Evolutionary conservation across 2,113 vertebrate genomes (phyloP), one percentile per base, ranked within the genome.

Genomic region (Arothron firmamentum): DNA sequence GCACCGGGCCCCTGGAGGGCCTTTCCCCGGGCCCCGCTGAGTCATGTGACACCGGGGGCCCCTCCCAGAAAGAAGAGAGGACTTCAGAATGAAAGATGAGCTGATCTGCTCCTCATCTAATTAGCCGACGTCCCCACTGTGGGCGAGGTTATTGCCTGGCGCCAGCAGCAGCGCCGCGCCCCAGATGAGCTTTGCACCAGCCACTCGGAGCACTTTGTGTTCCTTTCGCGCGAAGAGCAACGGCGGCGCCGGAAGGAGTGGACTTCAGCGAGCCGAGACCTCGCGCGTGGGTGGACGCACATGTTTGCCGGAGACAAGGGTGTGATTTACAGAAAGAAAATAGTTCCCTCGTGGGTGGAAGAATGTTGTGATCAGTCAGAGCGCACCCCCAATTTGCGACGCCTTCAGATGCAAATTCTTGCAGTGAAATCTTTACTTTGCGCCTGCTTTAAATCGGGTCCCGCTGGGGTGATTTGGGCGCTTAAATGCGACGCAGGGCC

Each of bases 51-150:
- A 17, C 11, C 25, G 6, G 21, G 2, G 21, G 1, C 47, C 47
- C 2, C 43, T 17, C 10, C 17, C n/a, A 19, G 47, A 48, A n/a
- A 6, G 5, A 16, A 8, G 45, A 64, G 73, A 88, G 75, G 80
- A 73, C 52, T 59, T 12, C 56, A 3, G 12, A 60, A 72, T 79
- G 80, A 88, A 69, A 62, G 70, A 79, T 75, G 73, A 85, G 2
- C 34, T 52, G 65, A 65, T 77, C 62, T 67, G 28, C 50, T 64
- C 34, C 72, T 52, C 62, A 67, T 74, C 81, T 77, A 46, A 76
- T 87, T 84, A 81, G 80, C 66, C 53, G 43, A 59, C 48, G 25
- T 73, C 69, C 34, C 46, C 67, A 20, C 76, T 52, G 66, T 65
- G 60, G 68, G 58, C 60, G 68, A 41, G 67, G 66, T 82, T 72